Evolutionary conservation across 1,140 invertebrate species (phyloP).

Genomic region (Anagrus nilaparvatae): DNA sequence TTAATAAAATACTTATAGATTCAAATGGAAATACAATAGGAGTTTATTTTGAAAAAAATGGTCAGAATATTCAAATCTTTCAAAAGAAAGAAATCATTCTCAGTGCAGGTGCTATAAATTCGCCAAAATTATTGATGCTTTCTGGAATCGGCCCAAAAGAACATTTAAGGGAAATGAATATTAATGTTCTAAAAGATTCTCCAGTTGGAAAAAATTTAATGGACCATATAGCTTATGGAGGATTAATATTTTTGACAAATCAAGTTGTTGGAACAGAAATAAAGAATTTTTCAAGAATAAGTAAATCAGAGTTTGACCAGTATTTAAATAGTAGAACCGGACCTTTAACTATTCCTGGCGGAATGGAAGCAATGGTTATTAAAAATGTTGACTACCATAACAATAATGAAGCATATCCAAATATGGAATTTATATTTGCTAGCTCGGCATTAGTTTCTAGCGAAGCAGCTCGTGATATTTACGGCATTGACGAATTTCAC

Average conservation of each 20-base stretch:
- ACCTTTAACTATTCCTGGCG: constrained; percentile 39
- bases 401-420: constrained; percentile 41
- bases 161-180: constrained; percentile 56
- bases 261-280: no score
- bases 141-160: constrained; percentile 63
- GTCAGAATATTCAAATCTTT: constrained; percentile 43
- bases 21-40: constrained; percentile 51
- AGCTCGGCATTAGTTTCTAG: constrained; percentile 49
- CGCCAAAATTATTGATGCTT: constrained; percentile 60
- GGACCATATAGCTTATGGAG: constrained; percentile 63
- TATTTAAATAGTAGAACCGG: no score
- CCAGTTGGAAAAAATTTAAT: constrained; percentile 61
- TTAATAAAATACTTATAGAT: no score
- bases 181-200: constrained; percentile 53
- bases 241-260: constrained; percentile 47
- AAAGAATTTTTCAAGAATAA: no score
- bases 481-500: constrained; percentile 46
- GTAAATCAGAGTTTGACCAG: no score
- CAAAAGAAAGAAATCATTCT: constrained; percentile 59
- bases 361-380: constrained; percentile 44
- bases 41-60: constrained; percentile 48
- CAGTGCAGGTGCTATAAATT: constrained; percentile 57
- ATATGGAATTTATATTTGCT: constrained; percentile 46
- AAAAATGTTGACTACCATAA: constrained; percentile 42
- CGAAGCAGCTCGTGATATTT: constrained; percentile 47